Evolutionary conservation across 2,888 invertebrate genomes (phyloP).

Genomic region (Scaptodrosophila latifasciaeformis): DNA sequence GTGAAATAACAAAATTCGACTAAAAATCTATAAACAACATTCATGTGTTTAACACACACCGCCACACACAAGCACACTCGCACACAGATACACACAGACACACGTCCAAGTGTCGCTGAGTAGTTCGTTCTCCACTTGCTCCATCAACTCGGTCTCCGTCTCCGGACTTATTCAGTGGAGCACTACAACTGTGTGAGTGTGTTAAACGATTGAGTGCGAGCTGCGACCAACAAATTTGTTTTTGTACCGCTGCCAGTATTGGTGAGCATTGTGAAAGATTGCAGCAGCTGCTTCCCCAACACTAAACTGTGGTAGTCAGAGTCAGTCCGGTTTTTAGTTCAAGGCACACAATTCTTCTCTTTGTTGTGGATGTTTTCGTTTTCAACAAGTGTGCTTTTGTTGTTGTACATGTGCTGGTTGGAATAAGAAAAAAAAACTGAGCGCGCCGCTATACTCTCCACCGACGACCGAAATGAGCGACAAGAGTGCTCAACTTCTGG

Average conservation of each 20-base stretch:
- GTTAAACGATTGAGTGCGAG: neutral
- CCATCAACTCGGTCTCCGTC: constrained; percentile 17
- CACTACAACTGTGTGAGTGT: neutral
- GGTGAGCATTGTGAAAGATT: neutral
- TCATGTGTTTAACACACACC: constrained; percentile 36
- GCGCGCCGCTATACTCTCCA: too few species aligned
- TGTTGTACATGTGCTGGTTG: constrained; percentile 44
- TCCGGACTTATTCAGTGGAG: constrained; percentile 9
- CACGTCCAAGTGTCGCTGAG: too few species aligned
- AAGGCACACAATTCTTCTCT: constrained; percentile 6
- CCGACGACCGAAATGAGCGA: neutral
- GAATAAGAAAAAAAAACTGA: too few species aligned
- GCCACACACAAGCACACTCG: constrained; percentile 17
- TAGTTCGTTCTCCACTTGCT: constrained; percentile 38
- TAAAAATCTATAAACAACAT: constrained; percentile 72
- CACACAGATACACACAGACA: too few species aligned
- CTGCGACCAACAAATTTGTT: too few species aligned
- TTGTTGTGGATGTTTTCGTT: constrained; percentile 58
- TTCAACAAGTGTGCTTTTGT: constrained; percentile 70
- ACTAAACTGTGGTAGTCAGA: constrained; percentile 17
- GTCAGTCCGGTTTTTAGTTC: constrained; percentile 39
- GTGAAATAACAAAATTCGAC: constrained; percentile 73
- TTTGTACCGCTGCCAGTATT: constrained; percentile 16
- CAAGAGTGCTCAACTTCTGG: constrained; percentile 13
- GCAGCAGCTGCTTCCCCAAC: constrained; percentile 2